Evolutionary conservation across 2,113 vertebrate species (phyloP).

Genomic region (Microtus ochrogaster): DNA sequence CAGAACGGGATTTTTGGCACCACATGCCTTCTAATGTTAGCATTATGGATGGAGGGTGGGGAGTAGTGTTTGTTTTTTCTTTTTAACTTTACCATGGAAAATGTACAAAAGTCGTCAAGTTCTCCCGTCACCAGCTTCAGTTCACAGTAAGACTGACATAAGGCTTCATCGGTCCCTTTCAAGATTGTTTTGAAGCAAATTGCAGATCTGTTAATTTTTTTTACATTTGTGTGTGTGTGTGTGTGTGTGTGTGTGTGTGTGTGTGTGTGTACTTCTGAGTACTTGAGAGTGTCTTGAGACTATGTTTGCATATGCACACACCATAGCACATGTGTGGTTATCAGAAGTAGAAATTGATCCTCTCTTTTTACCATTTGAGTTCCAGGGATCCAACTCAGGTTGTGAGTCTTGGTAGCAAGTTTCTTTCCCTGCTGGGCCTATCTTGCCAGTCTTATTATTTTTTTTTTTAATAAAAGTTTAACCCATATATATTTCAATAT

Average conservation of each 20-base stretch:
- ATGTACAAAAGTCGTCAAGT: background rate
- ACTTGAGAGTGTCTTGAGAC: background rate
- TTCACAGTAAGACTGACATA: background rate
- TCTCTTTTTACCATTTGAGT: background rate
- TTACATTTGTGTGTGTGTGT: background rate
- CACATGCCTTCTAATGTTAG: background rate
- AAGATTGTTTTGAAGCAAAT: constrained; percentile 11
- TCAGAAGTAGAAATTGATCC: background rate
- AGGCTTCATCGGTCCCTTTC: background rate
- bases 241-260: background rate
- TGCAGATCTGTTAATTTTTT: background rate
- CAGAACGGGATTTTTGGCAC: background rate
- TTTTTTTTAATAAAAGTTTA: no score
- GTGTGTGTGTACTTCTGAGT: background rate
- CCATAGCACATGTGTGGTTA: background rate
- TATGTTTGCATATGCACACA: background rate
- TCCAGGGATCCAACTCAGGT: background rate
- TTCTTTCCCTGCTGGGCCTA: no score
- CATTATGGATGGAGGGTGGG: background rate
- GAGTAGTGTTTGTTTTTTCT: background rate
- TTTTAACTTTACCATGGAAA: background rate
- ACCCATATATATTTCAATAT: no score
- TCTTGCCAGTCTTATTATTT: no score
- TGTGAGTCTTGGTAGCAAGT: no score
- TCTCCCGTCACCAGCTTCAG: background rate